Conservation (phyloP, 2,797 vertebrate species). For the Centropyge bicolor region DNA sequence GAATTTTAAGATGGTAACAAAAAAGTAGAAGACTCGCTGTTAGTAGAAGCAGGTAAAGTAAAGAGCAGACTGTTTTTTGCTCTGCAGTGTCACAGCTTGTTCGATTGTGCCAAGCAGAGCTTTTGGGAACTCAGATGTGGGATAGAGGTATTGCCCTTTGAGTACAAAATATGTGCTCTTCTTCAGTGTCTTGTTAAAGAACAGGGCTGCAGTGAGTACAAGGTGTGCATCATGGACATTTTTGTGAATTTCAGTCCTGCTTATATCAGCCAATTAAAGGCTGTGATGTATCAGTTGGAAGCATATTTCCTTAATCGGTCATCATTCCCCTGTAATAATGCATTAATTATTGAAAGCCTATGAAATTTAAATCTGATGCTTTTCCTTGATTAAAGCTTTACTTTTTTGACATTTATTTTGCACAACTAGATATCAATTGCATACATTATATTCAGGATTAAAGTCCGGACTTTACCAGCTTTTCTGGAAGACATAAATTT, state of each 20-base stretch:
- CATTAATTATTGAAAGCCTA: not conserved
- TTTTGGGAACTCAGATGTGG: not conserved
- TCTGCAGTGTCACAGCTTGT: not conserved
- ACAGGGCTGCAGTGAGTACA: not conserved
- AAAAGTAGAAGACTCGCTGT: not conserved
- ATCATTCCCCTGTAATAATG: not conserved
- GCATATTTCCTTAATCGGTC: not conserved
- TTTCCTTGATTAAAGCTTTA: not conserved
- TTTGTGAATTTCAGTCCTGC: not conserved
- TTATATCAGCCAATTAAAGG: not conserved
- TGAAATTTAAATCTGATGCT: not conserved
- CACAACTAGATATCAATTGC: not conserved
- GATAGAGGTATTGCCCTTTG: not conserved
- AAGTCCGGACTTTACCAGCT: not conserved
- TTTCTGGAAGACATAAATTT: not conserved
- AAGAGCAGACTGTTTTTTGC: not conserved
- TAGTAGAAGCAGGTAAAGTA: not conserved
- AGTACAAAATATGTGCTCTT: not conserved
- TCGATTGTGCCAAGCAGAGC: not conserved
- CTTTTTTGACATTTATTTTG: not conserved
- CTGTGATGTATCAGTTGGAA: not conserved
- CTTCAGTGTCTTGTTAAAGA: not conserved
- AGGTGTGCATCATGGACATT: not conserved
- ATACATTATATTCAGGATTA: too few species aligned
- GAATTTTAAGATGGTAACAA: slow-evolving; percentile 3